phyloP scores from a whole-genome alignment of 2,888 invertebrate species.

The Chrysotoxum bicinctum region DNA sequence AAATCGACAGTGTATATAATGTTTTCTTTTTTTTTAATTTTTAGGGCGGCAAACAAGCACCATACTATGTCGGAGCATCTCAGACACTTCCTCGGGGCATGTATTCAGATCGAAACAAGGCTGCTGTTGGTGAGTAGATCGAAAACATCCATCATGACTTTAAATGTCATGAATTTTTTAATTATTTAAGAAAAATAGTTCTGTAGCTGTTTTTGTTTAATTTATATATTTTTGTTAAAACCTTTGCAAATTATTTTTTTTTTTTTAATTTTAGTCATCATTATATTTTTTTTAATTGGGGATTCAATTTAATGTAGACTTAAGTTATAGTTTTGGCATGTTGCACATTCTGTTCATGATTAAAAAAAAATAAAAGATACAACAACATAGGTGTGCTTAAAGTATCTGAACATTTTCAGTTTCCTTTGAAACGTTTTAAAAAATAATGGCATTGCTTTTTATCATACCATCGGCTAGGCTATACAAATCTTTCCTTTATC shows the following conservation, averaged over 20 bases:
- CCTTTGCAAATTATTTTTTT: not conserved
- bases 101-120: slow-evolving; percentile 81
- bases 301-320: not conserved
- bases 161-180: not conserved
- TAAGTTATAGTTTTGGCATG: not conserved
- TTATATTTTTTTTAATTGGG: not conserved
- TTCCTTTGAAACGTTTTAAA: too few species aligned
- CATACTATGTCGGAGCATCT: slow-evolving; percentile 81
- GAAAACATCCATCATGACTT: not conserved
- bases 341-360: not conserved
- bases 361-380: not conserved
- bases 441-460: too few species aligned
- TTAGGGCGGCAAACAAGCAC: slow-evolving; percentile 81
- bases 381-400: too few species aligned
- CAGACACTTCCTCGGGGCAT: slow-evolving; percentile 83
- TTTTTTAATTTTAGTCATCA: not conserved
- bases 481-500: too few species aligned
- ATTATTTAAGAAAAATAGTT: not conserved
- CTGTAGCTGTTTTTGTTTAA: not conserved
- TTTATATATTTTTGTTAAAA: not conserved
- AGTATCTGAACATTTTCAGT: too few species aligned
- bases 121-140: slow-evolving; percentile 79
- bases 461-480: too few species aligned
- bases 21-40: slow-evolving; percentile 46
- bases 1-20: not conserved